Evolutionary conservation across 2,797 vertebrate species (phyloP).

Genomic region (Propithecus perrieri): DNA sequence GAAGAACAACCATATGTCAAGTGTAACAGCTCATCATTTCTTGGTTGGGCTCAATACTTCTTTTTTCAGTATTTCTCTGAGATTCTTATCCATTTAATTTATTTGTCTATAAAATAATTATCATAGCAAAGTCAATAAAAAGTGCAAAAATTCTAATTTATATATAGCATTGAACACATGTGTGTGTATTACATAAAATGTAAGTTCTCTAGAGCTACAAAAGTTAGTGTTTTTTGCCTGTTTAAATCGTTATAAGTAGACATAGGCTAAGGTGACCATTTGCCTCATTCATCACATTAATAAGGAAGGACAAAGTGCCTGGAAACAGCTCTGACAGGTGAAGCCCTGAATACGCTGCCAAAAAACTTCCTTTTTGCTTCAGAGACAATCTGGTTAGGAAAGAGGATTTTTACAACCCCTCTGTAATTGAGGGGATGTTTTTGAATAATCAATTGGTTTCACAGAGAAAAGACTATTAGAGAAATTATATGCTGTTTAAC

Average conservation of each 20-base stretch:
- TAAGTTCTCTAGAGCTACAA: background rate
- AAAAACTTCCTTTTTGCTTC: background rate
- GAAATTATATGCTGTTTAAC: background rate
- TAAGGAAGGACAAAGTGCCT: background rate
- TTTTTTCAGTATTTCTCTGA: background rate
- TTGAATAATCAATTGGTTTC: slow-evolving; percentile 1
- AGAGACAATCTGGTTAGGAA: background rate
- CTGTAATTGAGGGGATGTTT: background rate
- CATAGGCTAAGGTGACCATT: background rate
- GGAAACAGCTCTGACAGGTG: background rate
- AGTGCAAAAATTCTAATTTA: background rate
- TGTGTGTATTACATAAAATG: background rate
- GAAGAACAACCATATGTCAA: background rate
- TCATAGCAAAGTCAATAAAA: background rate
- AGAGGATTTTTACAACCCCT: background rate
- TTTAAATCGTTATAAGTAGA: background rate
- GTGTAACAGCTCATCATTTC: background rate
- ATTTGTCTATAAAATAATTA: background rate
- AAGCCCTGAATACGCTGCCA: background rate
- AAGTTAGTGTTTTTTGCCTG: background rate
- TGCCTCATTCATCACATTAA: background rate
- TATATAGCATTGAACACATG: background rate
- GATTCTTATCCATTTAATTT: background rate
- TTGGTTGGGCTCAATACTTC: background rate
- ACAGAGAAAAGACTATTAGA: background rate